Percentiles rank a stretch among this genome's conserved stretches.
Evolutionary conservation across 2,113 vertebrate genomes (phyloP).

Genomic region (Rana temporaria): DNA sequence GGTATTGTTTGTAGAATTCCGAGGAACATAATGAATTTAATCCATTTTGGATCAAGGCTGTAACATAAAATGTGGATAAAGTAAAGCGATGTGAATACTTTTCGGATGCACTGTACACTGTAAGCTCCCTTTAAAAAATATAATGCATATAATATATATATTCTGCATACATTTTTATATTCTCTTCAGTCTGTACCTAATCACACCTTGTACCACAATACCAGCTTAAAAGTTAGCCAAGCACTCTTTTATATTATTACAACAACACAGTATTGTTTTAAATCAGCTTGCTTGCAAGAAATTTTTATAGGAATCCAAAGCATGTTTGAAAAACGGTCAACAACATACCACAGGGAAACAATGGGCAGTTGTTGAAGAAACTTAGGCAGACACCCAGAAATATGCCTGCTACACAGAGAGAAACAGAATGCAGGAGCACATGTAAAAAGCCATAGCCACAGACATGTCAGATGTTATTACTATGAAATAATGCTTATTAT

Average conservation of each 20-base stretch:
- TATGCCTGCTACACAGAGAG: conserved; percentile 63
- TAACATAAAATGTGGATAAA: no score
- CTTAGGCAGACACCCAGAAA: conserved; percentile 63
- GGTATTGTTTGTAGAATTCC: no score
- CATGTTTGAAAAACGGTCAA: conserved; percentile 78
- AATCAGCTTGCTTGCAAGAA: conserved; percentile 73
- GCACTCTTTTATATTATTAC: conserved; percentile 68
- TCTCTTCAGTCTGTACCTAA: conserved; percentile 59
- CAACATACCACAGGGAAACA: conserved; percentile 77
- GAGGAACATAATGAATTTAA: no score
- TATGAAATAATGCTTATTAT: no score
- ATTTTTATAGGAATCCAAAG: conserved; percentile 78
- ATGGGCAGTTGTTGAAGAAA: conserved; percentile 70
- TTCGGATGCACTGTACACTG: no score
- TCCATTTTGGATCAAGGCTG: no score
- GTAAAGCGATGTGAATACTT: no score
- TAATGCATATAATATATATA: no score
- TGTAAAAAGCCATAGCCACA: not conserved
- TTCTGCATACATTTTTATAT: not conserved
- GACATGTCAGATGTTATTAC: not conserved
- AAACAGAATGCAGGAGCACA: not conserved
- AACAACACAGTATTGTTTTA: conserved; percentile 78
- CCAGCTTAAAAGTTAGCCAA: conserved; percentile 75
- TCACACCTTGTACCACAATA: conserved; percentile 63
- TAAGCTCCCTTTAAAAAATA: no score